These are phyloP conservation scores for Lepidotrigona ventralis DNA, from an alignment of 1,140 invertebrate genomes.

Conservation along the genomic window DNA sequence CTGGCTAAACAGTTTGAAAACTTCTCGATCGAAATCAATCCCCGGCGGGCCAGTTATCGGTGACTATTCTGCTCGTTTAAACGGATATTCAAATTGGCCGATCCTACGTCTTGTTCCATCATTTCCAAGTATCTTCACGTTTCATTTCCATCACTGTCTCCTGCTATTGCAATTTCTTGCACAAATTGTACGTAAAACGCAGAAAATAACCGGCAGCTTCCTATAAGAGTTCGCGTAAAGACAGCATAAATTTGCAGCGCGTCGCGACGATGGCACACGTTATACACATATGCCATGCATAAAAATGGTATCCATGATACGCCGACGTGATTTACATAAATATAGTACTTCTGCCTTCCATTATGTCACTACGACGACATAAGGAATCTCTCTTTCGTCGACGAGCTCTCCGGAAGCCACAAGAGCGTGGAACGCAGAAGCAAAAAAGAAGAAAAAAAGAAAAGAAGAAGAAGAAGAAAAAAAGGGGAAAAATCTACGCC, in stretches of 20 bases:
- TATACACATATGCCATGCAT: constrained; percentile 29
- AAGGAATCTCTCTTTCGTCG: constrained; percentile 18
- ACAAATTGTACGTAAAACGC: constrained; percentile 20
- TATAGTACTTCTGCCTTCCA: constrained; percentile 26
- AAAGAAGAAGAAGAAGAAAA: too few species aligned
- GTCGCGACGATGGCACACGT: constrained; percentile 30
- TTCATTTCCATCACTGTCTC: constrained; percentile 14
- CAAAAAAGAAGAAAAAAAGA: too few species aligned
- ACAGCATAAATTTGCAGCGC: constrained; percentile 32
- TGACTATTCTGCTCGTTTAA: background rate
- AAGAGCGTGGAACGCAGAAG: background rate
- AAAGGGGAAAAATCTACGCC: background rate
- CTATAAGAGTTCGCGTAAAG: constrained; percentile 34
- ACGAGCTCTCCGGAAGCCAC: constrained; percentile 12
- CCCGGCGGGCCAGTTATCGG: background rate
- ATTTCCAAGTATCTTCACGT: constrained; percentile 11
- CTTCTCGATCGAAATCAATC: background rate
- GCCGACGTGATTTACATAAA: constrained; percentile 42
- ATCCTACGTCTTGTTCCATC: background rate
- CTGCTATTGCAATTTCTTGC: background rate
- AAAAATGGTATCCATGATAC: constrained; percentile 43
- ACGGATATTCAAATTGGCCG: background rate
- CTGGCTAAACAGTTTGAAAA: background rate
- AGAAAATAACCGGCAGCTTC: constrained; percentile 26
- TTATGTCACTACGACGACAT: constrained; percentile 31